Evolutionary conservation across 2,113 vertebrate species (phyloP).

Genomic region (Arizona elegans): DNA sequence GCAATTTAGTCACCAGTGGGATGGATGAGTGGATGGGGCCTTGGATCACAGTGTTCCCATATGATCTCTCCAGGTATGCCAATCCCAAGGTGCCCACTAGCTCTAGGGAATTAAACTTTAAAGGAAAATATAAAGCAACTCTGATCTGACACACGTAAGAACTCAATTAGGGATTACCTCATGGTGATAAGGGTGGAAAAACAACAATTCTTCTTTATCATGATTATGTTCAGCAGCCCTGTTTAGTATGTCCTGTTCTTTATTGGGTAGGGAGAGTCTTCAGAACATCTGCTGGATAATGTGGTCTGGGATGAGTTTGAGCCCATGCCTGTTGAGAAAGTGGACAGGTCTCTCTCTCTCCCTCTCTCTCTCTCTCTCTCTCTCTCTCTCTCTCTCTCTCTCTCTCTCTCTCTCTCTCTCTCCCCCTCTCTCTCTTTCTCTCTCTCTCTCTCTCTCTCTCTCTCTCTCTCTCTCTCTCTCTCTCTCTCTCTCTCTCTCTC

Average conservation of each 20-base stretch:
- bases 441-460: not conserved
- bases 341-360: not conserved
- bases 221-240: not conserved
- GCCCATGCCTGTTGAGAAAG: not conserved
- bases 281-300: not conserved
- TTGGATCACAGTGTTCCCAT: not conserved
- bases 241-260: not conserved
- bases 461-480: not conserved
- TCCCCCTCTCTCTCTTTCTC: not conserved
- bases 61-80: not conserved
- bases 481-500: not conserved
- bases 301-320: not conserved
- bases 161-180: not conserved
- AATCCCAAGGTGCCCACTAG: not conserved
- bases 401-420: not conserved
- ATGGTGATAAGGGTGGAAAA: not conserved
- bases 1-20: not conserved
- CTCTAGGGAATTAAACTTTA: not conserved
- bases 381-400: not conserved
- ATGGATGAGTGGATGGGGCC: not conserved
- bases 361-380: not conserved
- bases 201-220: not conserved
- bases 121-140: not conserved
- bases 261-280: not conserved
- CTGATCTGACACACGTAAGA: not conserved